Evolutionary conservation across 2,113 vertebrate species (phyloP).

Genomic region (Patagioenas fasciata): DNA sequence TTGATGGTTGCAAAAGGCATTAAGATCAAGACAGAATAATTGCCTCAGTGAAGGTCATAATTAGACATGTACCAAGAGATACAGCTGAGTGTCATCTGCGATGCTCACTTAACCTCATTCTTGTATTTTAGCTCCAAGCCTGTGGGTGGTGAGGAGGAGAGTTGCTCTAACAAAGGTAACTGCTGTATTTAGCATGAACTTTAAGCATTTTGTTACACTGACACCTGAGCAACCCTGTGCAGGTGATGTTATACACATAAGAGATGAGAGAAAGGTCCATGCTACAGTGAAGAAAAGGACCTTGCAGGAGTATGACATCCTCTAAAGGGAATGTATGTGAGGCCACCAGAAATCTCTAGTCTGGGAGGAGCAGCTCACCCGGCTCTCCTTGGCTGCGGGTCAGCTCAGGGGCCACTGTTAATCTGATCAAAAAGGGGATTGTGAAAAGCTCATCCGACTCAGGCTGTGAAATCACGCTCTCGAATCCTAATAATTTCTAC

Average conservation of each 20-base stretch:
- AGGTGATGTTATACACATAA: background rate
- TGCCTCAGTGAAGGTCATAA: constrained; percentile 36
- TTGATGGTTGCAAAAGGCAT: constrained; percentile 24
- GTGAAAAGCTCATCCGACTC: constrained; percentile 9
- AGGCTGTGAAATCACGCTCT: constrained; percentile 37
- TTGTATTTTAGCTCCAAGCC: background rate
- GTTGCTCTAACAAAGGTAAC: background rate
- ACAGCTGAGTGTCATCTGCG: background rate
- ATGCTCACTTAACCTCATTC: background rate
- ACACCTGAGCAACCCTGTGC: background rate
- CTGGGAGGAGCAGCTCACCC: background rate
- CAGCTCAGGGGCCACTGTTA: background rate
- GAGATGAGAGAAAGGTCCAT: background rate
- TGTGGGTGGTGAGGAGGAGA: background rate
- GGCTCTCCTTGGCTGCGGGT: background rate
- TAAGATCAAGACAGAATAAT: constrained; percentile 36
- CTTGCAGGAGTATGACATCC: background rate
- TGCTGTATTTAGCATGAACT: background rate
- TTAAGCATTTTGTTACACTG: background rate
- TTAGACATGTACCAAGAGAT: constrained; percentile 13
- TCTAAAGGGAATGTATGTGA: background rate
- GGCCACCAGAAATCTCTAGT: background rate
- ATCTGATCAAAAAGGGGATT: constrained; percentile 43
- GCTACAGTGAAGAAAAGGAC: background rate
- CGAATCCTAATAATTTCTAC: constrained; percentile 12